Conservation (phyloP, 1,140 invertebrate genomes). For the Arion vulgaris region DNA sequence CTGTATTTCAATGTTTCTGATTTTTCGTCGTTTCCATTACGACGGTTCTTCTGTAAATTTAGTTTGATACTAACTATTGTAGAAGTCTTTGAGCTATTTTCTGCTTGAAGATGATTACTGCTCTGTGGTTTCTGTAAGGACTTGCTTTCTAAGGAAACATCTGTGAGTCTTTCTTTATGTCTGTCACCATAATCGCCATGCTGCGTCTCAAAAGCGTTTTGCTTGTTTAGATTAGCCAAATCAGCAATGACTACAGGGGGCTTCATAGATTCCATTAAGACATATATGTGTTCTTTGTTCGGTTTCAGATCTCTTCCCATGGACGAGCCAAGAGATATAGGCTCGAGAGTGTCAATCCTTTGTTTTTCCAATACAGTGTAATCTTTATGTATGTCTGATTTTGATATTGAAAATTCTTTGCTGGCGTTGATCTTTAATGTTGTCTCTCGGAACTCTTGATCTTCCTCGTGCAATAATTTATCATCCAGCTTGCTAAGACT, state of each 20-base stretch:
- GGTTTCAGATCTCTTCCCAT: too few species aligned
- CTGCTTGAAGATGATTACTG: not conserved
- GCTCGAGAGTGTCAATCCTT: too few species aligned
- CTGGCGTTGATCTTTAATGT: too few species aligned
- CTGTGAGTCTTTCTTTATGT: not conserved
- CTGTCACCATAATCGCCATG: not conserved
- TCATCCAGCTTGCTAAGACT: not conserved
- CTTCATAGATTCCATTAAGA: too few species aligned
- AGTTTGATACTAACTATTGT: not conserved
- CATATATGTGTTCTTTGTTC: too few species aligned
- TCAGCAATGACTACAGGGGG: not conserved
- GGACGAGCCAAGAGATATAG: too few species aligned
- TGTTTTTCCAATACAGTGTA: too few species aligned
- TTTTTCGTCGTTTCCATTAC: constrained; percentile 24
- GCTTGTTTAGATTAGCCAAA: not conserved
- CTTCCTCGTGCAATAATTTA: too few species aligned
- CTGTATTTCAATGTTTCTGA: not conserved
- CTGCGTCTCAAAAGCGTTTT: not conserved
- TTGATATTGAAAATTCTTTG: too few species aligned
- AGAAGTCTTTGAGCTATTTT: not conserved
- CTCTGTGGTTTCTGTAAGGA: not conserved
- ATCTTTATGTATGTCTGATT: too few species aligned
- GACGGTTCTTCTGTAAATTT: not conserved
- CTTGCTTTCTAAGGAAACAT: not conserved
- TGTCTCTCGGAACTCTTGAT: not conserved